These are phyloP conservation scores for Suricata suricatta DNA, from an alignment of 2,113 vertebrate genomes.

Conservation along the genomic window DNA sequence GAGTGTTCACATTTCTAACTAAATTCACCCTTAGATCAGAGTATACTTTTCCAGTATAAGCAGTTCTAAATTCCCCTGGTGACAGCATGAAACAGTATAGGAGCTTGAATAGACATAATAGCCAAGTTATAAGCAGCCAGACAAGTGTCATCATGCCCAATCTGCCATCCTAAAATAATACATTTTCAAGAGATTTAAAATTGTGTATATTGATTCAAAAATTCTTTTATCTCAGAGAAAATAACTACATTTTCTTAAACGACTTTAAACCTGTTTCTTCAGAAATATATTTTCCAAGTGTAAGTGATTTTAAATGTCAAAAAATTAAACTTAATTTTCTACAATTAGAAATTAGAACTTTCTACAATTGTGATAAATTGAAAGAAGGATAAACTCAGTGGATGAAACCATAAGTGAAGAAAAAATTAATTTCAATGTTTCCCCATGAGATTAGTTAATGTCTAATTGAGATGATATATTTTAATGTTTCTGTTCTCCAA, in stretches of 20 bases:
- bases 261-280: constrained; percentile 46
- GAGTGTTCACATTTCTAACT: not conserved
- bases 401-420: not conserved
- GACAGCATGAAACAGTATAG: not conserved
- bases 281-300: constrained; percentile 8
- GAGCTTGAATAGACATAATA: not conserved
- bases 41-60: not conserved
- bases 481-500: not conserved
- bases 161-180: not conserved
- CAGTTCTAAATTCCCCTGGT: not conserved
- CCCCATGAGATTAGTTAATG: not conserved
- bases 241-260: constrained; percentile 2
- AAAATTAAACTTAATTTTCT: constrained; percentile 17
- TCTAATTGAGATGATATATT: not conserved
- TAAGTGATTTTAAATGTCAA: not conserved
- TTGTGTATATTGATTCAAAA: not conserved
- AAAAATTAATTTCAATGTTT: not conserved
- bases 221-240: constrained; percentile 48
- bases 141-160: not conserved
- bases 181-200: constrained; percentile 27
- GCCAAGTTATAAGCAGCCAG: not conserved
- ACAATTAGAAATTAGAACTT: not conserved
- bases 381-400: not conserved
- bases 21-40: not conserved
- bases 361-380: not conserved